These are phyloP conservation scores for Clarias laeviceps DNA, from an alignment of 2,797 vertebrate genomes.

Conservation along the genomic window DNA sequence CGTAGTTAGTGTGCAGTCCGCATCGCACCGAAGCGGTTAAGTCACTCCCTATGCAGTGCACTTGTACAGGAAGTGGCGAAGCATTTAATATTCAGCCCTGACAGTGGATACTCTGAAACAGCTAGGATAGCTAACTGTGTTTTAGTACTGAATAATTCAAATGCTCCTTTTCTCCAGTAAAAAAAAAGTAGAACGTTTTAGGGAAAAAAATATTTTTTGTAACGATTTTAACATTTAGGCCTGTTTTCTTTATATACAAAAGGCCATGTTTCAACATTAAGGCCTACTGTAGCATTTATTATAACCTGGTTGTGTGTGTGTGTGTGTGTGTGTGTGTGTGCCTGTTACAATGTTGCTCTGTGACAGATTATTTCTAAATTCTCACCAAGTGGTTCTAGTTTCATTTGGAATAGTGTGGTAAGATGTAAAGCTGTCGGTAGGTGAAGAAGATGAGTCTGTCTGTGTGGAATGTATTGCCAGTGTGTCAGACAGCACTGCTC, in stretches of 20 bases:
- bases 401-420: neutral
- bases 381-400: neutral
- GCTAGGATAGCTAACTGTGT: neutral
- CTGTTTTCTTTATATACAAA: neutral
- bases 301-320: neutral
- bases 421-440: neutral
- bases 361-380: neutral
- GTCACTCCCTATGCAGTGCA: constrained; percentile 9
- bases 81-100: constrained; percentile 1
- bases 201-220: too few relatives aligned
- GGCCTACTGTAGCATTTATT: neutral
- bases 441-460: neutral
- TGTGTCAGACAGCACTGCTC: neutral
- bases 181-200: neutral
- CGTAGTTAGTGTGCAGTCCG: neutral
- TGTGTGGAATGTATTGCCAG: constrained; percentile 6
- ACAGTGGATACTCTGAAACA: neutral
- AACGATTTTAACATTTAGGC: neutral
- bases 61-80: neutral
- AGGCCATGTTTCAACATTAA: neutral
- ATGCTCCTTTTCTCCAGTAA: neutral
- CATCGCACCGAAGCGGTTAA: neutral
- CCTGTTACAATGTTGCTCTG: neutral
- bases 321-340: neutral
- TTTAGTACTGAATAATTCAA: neutral